These are phyloP conservation scores for Drosophila virilis DNA, from an alignment of 1,140 invertebrate species.

Conservation along the genomic window DNA sequence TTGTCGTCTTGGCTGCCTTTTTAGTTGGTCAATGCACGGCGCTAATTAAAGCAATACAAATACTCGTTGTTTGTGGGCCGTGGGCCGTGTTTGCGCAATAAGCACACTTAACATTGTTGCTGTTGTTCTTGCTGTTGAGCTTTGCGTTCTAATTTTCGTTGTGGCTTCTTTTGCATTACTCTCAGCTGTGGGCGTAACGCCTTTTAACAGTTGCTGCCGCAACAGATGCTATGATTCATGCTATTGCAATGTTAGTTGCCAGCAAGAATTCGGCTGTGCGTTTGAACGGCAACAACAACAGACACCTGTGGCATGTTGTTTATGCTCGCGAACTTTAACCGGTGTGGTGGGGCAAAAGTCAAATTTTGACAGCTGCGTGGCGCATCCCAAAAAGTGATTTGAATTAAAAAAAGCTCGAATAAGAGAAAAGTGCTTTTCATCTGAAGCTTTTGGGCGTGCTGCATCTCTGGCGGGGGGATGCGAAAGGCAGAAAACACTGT, in stretches of 20 bases:
- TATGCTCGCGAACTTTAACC: constrained; percentile 15
- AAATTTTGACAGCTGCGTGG: constrained; percentile 66
- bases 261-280: constrained; percentile 16
- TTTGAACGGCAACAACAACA: constrained; percentile 41
- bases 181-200: constrained; percentile 31
- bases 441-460: constrained; percentile 4
- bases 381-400: constrained; percentile 43
- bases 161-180: constrained; percentile 19
- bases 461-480: neutral
- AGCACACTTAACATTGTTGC: constrained; percentile 22
- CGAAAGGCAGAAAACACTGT: neutral
- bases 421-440: constrained; percentile 11
- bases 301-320: constrained; percentile 70
- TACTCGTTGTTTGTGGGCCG: constrained; percentile 18
- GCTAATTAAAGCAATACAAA: constrained; percentile 44
- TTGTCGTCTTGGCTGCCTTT: constrained; percentile 17
- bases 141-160: constrained; percentile 30
- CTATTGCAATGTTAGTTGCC: constrained; percentile 36
- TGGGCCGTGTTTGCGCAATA: constrained; percentile 44
- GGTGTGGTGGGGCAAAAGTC: constrained; percentile 53
- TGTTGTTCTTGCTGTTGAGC: neutral
- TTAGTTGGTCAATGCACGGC: constrained; percentile 46
- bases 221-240: constrained; percentile 62
- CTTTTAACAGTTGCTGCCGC: constrained; percentile 45
- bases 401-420: constrained; percentile 30